Conservation (phyloP, 2,888 invertebrate genomes). For the Idaea dimidiata region DNA sequence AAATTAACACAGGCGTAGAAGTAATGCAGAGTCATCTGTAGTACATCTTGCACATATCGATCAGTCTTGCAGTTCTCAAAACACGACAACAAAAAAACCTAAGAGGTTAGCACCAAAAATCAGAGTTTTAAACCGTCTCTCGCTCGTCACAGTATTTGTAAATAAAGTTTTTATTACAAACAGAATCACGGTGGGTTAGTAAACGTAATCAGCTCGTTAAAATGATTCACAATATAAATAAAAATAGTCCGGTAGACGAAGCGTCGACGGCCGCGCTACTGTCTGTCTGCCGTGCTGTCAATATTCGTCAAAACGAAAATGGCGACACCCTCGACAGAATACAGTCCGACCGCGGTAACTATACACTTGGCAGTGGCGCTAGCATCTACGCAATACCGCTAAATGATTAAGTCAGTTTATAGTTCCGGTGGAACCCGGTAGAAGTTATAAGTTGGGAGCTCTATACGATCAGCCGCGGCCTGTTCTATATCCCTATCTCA, state of each 20-base stretch:
- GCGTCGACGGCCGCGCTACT: slow-evolving; percentile 76
- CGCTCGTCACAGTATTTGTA: slow-evolving; percentile 57
- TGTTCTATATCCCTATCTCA: slow-evolving; percentile 50
- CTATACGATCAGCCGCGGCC: slow-evolving; percentile 67
- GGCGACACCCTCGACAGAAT: slow-evolving; percentile 84
- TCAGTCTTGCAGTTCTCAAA: slow-evolving; percentile 79
- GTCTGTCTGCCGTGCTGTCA: slow-evolving; percentile 83
- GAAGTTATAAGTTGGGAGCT: neutral
- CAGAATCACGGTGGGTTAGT: slow-evolving; percentile 47
- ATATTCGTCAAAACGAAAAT: slow-evolving; percentile 88
- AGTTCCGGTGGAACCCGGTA: neutral
- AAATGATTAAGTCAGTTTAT: neutral
- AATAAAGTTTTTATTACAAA: slow-evolving; percentile 56
- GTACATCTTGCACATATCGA: slow-evolving; percentile 80
- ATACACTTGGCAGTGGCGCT: neutral
- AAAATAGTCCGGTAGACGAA: slow-evolving; percentile 77
- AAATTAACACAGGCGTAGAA: slow-evolving; percentile 53
- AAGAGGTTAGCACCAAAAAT: slow-evolving; percentile 77
- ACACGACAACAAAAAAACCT: slow-evolving; percentile 68
- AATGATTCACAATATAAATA: slow-evolving; percentile 78
- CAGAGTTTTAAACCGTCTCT: slow-evolving; percentile 51
- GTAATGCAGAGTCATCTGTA: slow-evolving; percentile 73
- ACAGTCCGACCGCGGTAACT: slow-evolving; percentile 19
- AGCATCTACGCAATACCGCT: neutral
- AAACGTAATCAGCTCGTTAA: slow-evolving; percentile 59